A percentile compares a stretch with the other conserved stretches of the same genome.
phyloP scores from a whole-genome alignment of 1,140 invertebrate species.

The Hypothenemus hampei region DNA sequence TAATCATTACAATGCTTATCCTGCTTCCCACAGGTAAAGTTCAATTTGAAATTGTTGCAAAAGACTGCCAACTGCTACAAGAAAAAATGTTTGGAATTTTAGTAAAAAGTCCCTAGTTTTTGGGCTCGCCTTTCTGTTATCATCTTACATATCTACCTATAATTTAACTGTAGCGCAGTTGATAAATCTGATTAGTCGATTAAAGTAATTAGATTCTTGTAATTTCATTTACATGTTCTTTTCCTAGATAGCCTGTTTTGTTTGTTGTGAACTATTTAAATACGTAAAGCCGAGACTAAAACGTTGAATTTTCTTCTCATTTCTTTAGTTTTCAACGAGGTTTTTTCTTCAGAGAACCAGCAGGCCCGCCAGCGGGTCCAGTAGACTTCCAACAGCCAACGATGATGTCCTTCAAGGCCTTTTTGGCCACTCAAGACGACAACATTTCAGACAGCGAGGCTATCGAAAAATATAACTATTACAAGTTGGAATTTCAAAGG shows the following conservation, averaged over 20 bases:
- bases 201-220: not conserved
- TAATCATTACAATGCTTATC: constrained; percentile 51
- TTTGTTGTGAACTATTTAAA: no score
- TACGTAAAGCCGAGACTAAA: no score
- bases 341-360: constrained; percentile 43
- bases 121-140: no score
- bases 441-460: constrained; percentile 96
- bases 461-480: constrained; percentile 96
- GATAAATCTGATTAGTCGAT: constrained; percentile 1
- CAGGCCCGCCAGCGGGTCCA: constrained; percentile 19
- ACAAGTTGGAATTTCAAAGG: constrained; percentile 93
- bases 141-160: no score
- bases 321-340: constrained; percentile 29
- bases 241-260: constrained; percentile 1
- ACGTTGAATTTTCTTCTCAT: not conserved
- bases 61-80: no score
- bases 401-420: constrained; percentile 97
- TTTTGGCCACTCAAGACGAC: constrained; percentile 93
- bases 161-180: not conserved
- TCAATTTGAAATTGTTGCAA: no score
- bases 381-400: constrained; percentile 72
- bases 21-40: constrained; percentile 43
- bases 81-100: no score
- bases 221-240: not conserved
- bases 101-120: no score